These are phyloP conservation scores for Kryphioiulus occultus DNA, from an alignment of 2,888 invertebrate species.

Conservation along the genomic window DNA sequence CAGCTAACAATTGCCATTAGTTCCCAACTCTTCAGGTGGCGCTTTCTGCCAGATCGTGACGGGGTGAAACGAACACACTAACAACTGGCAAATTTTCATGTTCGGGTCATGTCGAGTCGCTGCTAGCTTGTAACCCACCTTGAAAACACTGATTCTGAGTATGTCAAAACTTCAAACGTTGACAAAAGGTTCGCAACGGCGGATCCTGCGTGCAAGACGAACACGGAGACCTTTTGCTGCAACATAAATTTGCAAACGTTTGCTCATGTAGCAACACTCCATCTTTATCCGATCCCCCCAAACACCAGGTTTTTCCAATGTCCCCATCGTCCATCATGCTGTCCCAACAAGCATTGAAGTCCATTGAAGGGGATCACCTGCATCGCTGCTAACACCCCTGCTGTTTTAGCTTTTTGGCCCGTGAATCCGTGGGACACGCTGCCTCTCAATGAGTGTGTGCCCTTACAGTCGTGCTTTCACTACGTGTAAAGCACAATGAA, in stretches of 20 bases:
- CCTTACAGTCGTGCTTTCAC: conserved; percentile 6
- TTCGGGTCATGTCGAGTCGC: neutral
- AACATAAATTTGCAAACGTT: neutral
- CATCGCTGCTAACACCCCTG: conserved; percentile 46
- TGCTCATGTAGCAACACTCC: neutral
- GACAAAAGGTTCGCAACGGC: neutral
- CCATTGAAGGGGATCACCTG: conserved; percentile 43
- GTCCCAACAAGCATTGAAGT: conserved; percentile 44
- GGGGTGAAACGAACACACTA: no score
- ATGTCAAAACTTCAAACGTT: neutral
- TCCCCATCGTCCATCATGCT: conserved; percentile 49
- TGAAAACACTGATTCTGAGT: neutral
- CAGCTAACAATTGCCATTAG: no score
- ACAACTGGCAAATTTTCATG: neutral
- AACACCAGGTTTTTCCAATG: conserved; percentile 5
- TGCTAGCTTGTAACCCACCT: neutral
- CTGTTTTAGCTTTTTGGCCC: conserved; percentile 50
- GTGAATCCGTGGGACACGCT: conserved; percentile 37
- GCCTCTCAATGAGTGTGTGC: neutral
- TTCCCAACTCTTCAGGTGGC: no score
- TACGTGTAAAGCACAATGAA: neutral
- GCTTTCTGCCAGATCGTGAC: no score
- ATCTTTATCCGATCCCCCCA: neutral
- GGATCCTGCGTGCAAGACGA: neutral
- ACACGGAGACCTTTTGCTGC: neutral